Base-by-base conservation (phyloP, 2,113 vertebrate genomes). In the Sprattus sprattus region DNA sequence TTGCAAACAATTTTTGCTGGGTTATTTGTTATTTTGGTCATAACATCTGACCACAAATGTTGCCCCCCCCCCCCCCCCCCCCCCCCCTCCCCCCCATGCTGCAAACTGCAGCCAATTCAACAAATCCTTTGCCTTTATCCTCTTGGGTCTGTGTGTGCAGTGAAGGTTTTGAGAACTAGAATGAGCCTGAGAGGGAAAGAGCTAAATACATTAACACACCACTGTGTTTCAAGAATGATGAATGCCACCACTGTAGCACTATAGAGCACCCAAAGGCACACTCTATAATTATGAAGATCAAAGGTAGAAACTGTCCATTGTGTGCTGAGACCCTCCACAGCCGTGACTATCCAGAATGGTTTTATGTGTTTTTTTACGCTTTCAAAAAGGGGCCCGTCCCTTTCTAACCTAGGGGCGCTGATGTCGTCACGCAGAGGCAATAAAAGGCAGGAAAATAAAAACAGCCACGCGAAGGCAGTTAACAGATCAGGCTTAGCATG, bases 361-460 rank as follows among this genome's bases (percentile, higher is more conserved):
- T 78, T 78, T 78, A 78, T 78, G 71, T 78, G 28, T 78, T 78
- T 39, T 78, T 78, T 78, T 89, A 90, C 89, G 87, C 88, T 87
- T 78, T 39, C 25, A 78, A 32, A 78, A 78, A 78, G 71, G 28
- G 71, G 89, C 88, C 83, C 87, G 92, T 91, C 90, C 90, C 88
- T 91, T 92, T 90, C 82, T 91, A 86, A 57, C 71, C 71, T 78
- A 4, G 71, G 91, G 92, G 89, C 88, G 87, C 88, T 89, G 83
- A 3, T 85, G 88, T 80, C 85, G 86, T 87, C 57, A 52, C 47
- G 0, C 75, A 92, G 87, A 86, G 82, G 86, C 87, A 60, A 83
- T 92, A 91, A 92, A 91, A 91, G 80, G 84, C 85, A 91, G 91
- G 91, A 92, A 92, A 92, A 91, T 92, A 89, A 91, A 92, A 91